Percentiles rank a stretch among this genome's conserved stretches.
Evolutionary conservation across 2,888 invertebrate genomes (phyloP).

Genomic region (Oasisia sp.): DNA sequence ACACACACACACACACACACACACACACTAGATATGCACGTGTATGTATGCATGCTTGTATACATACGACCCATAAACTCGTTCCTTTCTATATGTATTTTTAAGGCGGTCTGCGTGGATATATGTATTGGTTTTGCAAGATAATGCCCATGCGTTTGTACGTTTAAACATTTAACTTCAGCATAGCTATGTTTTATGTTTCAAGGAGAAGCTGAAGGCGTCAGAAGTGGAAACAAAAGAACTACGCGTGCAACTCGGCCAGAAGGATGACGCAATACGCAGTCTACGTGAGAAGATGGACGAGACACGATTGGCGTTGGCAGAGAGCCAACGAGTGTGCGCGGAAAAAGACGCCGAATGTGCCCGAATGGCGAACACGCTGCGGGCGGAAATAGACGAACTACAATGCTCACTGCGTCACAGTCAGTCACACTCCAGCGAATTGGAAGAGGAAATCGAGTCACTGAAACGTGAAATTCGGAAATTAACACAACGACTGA

Average conservation of each 20-base stretch:
- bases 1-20: no score
- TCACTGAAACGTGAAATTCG: conserved; percentile 1
- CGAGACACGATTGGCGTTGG: not conserved
- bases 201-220: not conserved
- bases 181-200: not conserved
- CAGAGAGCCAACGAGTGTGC: conserved; percentile 3
- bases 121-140: not conserved
- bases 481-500: not conserved
- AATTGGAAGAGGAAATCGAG: not conserved
- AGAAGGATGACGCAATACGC: not conserved
- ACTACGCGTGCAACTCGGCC: not conserved
- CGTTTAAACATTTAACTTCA: not conserved
- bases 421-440: not conserved
- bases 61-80: not conserved
- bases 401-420: not conserved
- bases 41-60: not conserved
- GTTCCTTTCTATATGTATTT: no score
- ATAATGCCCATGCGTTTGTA: no score
- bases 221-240: not conserved
- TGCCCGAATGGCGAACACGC: not conserved
- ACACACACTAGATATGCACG: not conserved
- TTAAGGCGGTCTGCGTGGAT: not conserved
- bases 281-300: not conserved
- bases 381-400: not conserved
- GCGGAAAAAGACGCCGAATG: not conserved